Base-by-base conservation (phyloP, 2,797 vertebrate genomes). In the Lagothrix lagotricha region DNA sequence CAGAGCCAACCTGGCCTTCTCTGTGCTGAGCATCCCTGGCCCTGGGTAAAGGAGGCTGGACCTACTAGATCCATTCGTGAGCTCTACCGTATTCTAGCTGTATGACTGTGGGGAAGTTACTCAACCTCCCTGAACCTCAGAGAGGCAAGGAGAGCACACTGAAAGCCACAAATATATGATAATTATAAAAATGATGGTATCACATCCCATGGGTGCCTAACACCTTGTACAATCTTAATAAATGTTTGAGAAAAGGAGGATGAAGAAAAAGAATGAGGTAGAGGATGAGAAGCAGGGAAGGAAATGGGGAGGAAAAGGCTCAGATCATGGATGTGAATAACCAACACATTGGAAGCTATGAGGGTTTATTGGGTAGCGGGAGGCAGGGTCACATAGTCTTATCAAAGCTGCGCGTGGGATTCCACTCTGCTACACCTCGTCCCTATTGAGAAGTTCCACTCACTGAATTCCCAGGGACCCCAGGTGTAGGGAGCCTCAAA, bases 181-280 rank as follows among this genome's bases (percentile, higher is more conserved):
- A 4, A 79, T 61, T 14, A 19, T 9, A 44, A 64, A 1, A 3
- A 79, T 61, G 54, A 48, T 0, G 11, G 15, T 13, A 8, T 13
- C 7, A 3, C 2, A 50, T 5, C n/a, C 33, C 28, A 10, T 0
- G 3, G 14, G 12, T 17, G 20, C 50, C 64, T 67, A 7, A 41
- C 0, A 0, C 4, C 36, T 28, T 11, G n/a, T 10, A 36, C 14
- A 36, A 2, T 28, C 44, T 52, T 76, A 88, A 26, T 19, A 81
- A 67, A 54, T 30, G 39, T 50, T 64, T 88, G 46, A 54, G 15
- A 67, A 70, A 4, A 12, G 13, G n/a, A 41, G 36, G 54, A 12
- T 39, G 24, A 39, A 39, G 52, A 28, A 3, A 24, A 70, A 33
- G 39, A 58, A 46, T 9, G 19, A 44, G 57, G 5, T 10, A 20